Base-by-base conservation (phyloP, 2,113 vertebrate genomes). In the Otolemur garnettii region DNA sequence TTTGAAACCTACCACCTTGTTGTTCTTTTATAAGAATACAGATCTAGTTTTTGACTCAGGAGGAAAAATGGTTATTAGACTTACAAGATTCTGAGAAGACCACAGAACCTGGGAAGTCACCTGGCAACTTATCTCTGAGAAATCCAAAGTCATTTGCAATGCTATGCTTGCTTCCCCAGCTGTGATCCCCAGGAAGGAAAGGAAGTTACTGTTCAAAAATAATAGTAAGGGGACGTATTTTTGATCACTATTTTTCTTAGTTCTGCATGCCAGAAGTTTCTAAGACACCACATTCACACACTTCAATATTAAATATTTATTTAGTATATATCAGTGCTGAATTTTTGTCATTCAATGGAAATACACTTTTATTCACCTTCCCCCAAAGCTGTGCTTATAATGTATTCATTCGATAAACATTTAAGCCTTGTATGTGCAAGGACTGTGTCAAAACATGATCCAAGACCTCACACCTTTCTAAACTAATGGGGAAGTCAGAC, bases 181-280 rank as follows among this genome's bases (percentile, higher is more conserved):
- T 94, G n/a, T 69, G 42, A 75, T 96, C 64, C 50, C 33, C 60
- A 86, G 59, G 30, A 38, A 94, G 68, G 26, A 81, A 19, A 60
- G 87, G 77, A 81, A 95, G 85, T 94, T 86, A 94, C 96, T 97
- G 68, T 86, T 94, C 1, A 96, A 95, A 96, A 93, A 85, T 38
- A 96, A 94, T 12, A 19, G 30, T 11, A 10, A 0, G 19, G 2
- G 28, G 10, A 30, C 30, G 64, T 1, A 35, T 84, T 50, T 90
- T n/a, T 45, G 15, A 79, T 82, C 30, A 78, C 9, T 68, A 24
- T 50, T 93, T 94, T 85, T 59, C 71, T 96, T 85, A 81, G 21
- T 64, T 90, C 72, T 81, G 86, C 93, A 74, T 42, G 64, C 3
- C n/a, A 85, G 18, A 79, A 77, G 85, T 88, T n/a, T 75, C 42